Evolutionary conservation across 2,888 invertebrate genomes (phyloP).

Genomic region (Athalia rosae): DNA sequence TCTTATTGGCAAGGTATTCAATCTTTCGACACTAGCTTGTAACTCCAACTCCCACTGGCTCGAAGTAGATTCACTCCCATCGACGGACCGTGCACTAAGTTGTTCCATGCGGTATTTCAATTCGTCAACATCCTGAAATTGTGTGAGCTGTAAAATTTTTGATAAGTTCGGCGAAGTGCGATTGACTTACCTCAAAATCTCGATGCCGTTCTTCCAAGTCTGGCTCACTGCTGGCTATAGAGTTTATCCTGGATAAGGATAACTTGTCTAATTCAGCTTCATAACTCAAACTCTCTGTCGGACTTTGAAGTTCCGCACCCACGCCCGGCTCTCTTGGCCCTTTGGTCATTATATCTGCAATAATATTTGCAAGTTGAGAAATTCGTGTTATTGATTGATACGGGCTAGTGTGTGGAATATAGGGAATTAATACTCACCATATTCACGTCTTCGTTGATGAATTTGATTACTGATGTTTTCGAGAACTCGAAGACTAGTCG

Average conservation of each 20-base stretch:
- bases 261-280: constrained; percentile 63
- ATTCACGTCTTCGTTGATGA: constrained; percentile 81
- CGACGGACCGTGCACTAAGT: constrained; percentile 83
- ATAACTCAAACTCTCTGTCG: constrained; percentile 66
- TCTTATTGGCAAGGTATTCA: constrained; percentile 76
- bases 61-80: constrained; percentile 81
- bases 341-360: constrained; percentile 66
- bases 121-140: constrained; percentile 76
- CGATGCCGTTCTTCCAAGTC: constrained; percentile 60
- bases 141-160: neutral
- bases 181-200: constrained; percentile 64
- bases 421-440: constrained; percentile 69
- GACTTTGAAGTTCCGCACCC: constrained; percentile 77
- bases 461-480: constrained; percentile 96
- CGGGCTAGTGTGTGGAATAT: neutral
- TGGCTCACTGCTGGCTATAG: constrained; percentile 61
- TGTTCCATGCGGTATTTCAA: constrained; percentile 82
- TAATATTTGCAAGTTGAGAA: constrained; percentile 48
- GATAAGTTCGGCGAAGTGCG: no score
- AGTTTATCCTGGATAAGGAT: constrained; percentile 61
- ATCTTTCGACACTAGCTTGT: constrained; percentile 85
- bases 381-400: neutral
- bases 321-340: constrained; percentile 80
- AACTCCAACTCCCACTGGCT: constrained; percentile 86
- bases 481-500: constrained; percentile 86